Conservation (phyloP, 92 coral and sea anemone species). For the Porites evermanni region DNA sequence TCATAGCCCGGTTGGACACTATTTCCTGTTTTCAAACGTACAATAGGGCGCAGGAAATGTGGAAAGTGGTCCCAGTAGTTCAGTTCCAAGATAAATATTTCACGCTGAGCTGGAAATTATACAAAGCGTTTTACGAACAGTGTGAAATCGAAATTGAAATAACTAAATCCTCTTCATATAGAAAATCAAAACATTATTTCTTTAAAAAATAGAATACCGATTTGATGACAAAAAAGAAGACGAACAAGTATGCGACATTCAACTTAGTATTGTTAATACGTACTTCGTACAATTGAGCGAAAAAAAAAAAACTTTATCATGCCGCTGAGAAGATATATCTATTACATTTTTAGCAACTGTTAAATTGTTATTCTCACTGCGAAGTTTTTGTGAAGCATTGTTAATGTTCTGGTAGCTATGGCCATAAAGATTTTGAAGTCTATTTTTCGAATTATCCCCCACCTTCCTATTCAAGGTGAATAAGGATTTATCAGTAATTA, state of each 20-base stretch:
- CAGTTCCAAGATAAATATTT: constrained; percentile 49
- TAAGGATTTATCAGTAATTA: not conserved
- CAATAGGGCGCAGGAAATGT: constrained; percentile 38
- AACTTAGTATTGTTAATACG: not conserved
- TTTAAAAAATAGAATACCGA: not conserved
- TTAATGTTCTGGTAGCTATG: not conserved
- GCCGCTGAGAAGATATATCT: not conserved
- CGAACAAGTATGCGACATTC: not conserved
- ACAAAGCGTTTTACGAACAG: constrained; percentile 23
- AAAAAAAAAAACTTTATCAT: too few relatives aligned
- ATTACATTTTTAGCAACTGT: constrained; percentile 19
- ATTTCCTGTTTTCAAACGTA: constrained; percentile 56
- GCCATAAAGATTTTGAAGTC: not conserved
- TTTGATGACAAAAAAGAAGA: not conserved
- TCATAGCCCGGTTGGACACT: constrained; percentile 27
- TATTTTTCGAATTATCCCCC: not conserved
- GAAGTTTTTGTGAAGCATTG: not conserved
- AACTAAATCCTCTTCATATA: constrained; percentile 12
- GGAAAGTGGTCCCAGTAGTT: constrained; percentile 43
- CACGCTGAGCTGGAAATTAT: constrained; percentile 52
- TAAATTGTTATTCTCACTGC: constrained; percentile 14
- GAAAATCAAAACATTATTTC: constrained; percentile 20
- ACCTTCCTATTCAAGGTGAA: not conserved
- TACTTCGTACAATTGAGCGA: too few relatives aligned
- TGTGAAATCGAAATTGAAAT: constrained; percentile 42